phyloP scores from a whole-genome alignment of 1,140 invertebrate species.

The Pseudoatta argentina region DNA sequence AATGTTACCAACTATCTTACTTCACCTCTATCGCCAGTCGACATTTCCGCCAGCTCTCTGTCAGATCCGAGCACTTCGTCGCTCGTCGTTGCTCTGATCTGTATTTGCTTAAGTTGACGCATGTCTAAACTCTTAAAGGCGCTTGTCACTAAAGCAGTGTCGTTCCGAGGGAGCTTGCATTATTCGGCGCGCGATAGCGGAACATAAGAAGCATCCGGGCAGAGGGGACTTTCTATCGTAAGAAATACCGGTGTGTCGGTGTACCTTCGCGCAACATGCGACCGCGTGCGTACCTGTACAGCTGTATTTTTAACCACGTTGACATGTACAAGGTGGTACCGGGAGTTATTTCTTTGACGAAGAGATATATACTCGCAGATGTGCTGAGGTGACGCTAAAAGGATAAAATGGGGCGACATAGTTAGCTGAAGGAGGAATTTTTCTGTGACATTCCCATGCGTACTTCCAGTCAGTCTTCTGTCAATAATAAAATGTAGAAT shows the following conservation, averaged over 20 bases:
- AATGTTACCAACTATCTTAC: conserved; percentile 15
- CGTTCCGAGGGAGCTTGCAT: conserved; percentile 17
- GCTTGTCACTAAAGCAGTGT: conserved; percentile 2
- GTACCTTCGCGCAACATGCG: conserved; percentile 4
- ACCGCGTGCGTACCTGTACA: conserved; percentile 20
- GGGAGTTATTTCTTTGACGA: conserved; percentile 56
- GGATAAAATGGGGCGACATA: conserved; percentile 13
- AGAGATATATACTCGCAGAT: conserved; percentile 37
- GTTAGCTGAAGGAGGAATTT: conserved; percentile 33
- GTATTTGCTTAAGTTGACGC: conserved; percentile 71
- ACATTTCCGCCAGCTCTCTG: conserved; percentile 44
- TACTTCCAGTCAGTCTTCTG: not conserved
- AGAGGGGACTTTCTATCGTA: conserved; percentile 15
- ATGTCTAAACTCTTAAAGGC: conserved; percentile 46
- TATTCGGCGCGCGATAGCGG: conserved; percentile 50
- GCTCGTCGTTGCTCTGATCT: conserved; percentile 64
- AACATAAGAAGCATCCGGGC: conserved; percentile 34
- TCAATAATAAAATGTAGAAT: conserved; percentile 23
- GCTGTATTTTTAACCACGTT: conserved; percentile 56
- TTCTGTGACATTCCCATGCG: conserved; percentile 7
- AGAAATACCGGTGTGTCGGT: conserved; percentile 36
- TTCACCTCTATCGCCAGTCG: conserved; percentile 12
- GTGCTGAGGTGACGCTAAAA: conserved; percentile 27
- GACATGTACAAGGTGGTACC: conserved; percentile 45
- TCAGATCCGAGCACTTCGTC: conserved; percentile 61